Evolutionary conservation across 2,888 invertebrate species (phyloP).

Genomic region (Polydrusus pterygomalis): DNA sequence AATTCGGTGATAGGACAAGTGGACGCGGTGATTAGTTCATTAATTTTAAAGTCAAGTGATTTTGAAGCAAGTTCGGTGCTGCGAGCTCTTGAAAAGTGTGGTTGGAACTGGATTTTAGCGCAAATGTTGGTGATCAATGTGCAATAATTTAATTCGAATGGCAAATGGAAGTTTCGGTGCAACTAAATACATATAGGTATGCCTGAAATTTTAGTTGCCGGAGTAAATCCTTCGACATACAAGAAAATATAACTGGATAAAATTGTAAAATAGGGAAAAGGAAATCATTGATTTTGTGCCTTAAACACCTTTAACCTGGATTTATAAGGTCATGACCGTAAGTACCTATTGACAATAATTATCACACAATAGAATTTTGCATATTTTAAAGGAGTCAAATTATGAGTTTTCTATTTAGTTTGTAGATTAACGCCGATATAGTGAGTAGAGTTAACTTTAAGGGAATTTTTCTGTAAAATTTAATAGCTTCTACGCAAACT

Average conservation of each 20-base stretch:
- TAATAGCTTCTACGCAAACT: too few relatives aligned
- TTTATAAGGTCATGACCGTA: background rate
- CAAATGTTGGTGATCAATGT: background rate
- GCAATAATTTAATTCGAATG: background rate
- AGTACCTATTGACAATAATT: background rate
- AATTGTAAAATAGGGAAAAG: too few relatives aligned
- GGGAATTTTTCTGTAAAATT: too few relatives aligned
- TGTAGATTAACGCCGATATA: too few relatives aligned
- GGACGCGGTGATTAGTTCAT: background rate
- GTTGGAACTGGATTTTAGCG: constrained; percentile 24
- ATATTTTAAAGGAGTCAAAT: background rate
- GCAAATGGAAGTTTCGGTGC: constrained; percentile 2
- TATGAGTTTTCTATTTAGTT: too few relatives aligned
- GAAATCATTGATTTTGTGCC: background rate
- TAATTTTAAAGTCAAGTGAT: background rate
- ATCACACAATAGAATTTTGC: background rate
- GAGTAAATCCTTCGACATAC: too few relatives aligned
- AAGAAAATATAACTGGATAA: too few relatives aligned
- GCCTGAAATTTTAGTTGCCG: too few relatives aligned
- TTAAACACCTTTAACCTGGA: background rate
- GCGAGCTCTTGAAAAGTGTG: constrained; percentile 17
- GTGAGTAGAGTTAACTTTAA: too few relatives aligned
- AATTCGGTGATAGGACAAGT: background rate
- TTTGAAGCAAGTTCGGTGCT: constrained; percentile 12
- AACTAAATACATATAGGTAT: too few relatives aligned